These are phyloP conservation scores for Bolinopsis microptera DNA, from an alignment of 37 sponge, comb jelly and placozoan species.

Conservation along the genomic window DNA sequence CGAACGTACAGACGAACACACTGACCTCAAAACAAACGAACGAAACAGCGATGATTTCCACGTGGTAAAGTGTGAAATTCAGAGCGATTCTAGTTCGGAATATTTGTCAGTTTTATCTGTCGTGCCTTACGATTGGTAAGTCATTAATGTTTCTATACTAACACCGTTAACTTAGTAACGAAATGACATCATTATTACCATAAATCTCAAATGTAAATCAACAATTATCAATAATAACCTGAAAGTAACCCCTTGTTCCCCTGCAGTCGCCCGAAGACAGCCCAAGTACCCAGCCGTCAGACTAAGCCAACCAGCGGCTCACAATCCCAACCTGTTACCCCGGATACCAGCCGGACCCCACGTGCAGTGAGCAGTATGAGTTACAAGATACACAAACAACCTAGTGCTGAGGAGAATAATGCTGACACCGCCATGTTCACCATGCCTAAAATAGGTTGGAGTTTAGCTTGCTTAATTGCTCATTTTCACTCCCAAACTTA, in stretches of 20 bases:
- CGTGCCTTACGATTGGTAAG: neutral
- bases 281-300: neutral
- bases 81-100: neutral
- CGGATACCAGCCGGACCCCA: neutral
- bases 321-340: constrained; percentile 12
- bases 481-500: neutral
- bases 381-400: constrained; percentile 19
- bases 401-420: neutral
- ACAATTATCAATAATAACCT: too few species aligned
- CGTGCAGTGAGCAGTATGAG: constrained; percentile 34
- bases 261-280: constrained; percentile 33
- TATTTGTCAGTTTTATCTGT: neutral
- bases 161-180: too few species aligned
- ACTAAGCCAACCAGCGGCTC: neutral
- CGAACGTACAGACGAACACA: too few species aligned
- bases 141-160: too few species aligned
- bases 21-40: neutral
- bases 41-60: neutral
- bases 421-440: constrained; percentile 62
- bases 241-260: too few species aligned
- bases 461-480: too few species aligned
- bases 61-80: neutral
- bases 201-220: too few species aligned
- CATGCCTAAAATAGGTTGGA: constrained; percentile 53
- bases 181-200: too few species aligned